Evolutionary conservation across 2,888 invertebrate genomes (phyloP), one percentile per base, ranked within the genome.

Genomic region (Andrena bucephala): DNA sequence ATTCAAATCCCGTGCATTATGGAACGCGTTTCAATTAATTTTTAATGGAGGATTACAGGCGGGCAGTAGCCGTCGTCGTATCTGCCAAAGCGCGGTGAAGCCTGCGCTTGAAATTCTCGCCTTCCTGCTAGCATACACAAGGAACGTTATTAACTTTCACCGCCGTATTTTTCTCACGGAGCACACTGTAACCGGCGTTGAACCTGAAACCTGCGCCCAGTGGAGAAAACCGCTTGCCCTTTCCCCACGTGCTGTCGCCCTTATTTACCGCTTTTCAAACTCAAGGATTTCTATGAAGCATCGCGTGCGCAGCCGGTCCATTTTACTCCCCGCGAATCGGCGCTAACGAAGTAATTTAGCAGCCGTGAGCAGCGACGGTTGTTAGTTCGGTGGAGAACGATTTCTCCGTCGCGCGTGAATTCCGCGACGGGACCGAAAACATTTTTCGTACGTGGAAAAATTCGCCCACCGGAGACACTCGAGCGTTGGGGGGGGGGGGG

Each of bases 1-100:
- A 79, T 79, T 79, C 68, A 77, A 77, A 66, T 77, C 79, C 60
- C 1, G 10, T 70, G 69, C 69, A 77, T 79, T 77, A 77, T 70
- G 79, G 77, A 79, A 77, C 60, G 69, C 77, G 77, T 77, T 65
- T 50, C 69, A 52, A 77, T 79, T 79, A 79, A 77, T 69, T 69
- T 79, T 77, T 79, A 79, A 79, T 77, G 63, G 77, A 13, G 69
- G 63, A 65, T 77, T 77, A 79, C 69, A 24, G 0, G 79, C 54
- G 62, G 48, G 33, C 50, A 50, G 36, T n/a, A 24, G 24, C 57
- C 2, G 29, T 10, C 20, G 2, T 6, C 31, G 67, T 31, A 31
- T 20, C 29, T 54, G 75, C 67, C 67, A 48, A 68, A 62, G 20
- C 62, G 54, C 27, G 62, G 10, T 31, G 52, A n/a, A 4, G 10